Percentiles rank a stretch among this genome's conserved stretches.
Conservation (phyloP, 2,888 invertebrate genomes). For the Sarcophaga rosellei region DNA sequence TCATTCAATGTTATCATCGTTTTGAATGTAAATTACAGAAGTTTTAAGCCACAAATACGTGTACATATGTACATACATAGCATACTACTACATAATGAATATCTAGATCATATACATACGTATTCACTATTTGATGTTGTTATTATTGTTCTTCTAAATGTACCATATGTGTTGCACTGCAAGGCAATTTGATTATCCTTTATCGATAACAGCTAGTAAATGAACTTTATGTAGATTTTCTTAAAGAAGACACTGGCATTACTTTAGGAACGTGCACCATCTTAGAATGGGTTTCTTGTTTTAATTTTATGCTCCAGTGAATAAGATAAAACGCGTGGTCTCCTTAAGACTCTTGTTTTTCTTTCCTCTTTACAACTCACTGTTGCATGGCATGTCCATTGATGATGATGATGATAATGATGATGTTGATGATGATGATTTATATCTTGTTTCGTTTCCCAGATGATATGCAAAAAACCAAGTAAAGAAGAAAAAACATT, state of each 20-base stretch:
- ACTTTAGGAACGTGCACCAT: not conserved
- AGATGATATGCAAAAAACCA: slow-evolving; percentile 67
- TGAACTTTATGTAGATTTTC: not conserved
- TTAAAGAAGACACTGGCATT: not conserved
- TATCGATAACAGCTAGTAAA: slow-evolving; percentile 39
- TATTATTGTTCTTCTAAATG: slow-evolving; percentile 6
- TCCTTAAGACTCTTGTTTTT: slow-evolving; percentile 18
- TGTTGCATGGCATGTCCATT: not conserved
- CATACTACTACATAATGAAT: not conserved
- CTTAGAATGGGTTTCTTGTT: not conserved
- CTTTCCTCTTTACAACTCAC: not conserved
- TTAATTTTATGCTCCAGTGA: slow-evolving; percentile 60
- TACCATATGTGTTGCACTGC: slow-evolving; percentile 52
- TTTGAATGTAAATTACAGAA: not conserved
- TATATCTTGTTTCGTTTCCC: slow-evolving; percentile 37
- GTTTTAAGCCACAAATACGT: not conserved
- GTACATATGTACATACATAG: not conserved
- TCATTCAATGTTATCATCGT: slow-evolving; percentile 16
- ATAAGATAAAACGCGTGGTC: slow-evolving; percentile 27
- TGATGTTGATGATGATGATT: slow-evolving; percentile 35
- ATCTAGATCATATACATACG: no score
- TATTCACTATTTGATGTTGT: slow-evolving; percentile 5
- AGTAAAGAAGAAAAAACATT: slow-evolving; percentile 3
- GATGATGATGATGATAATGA: slow-evolving; percentile 23
- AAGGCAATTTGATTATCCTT: slow-evolving; percentile 62